Evolutionary conservation across 2,113 vertebrate species (phyloP).

Genomic region (Heterotilapia buettikoferi): DNA sequence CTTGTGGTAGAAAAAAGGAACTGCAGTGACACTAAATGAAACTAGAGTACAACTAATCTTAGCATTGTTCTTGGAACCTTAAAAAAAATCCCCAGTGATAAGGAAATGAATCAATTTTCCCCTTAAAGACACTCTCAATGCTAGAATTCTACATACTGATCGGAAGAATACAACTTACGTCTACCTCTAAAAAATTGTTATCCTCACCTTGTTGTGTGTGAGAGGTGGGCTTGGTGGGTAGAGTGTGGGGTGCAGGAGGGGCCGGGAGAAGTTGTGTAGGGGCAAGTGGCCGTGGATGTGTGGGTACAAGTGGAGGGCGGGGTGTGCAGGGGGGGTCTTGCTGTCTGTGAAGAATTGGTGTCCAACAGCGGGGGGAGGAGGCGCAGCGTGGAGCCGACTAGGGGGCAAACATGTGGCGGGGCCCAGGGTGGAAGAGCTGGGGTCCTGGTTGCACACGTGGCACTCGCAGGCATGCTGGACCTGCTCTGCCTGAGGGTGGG

Average conservation of each 20-base stretch:
- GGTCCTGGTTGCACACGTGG: slow-evolving; percentile 93
- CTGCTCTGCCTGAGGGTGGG: slow-evolving; percentile 75
- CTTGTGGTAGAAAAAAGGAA: slow-evolving; percentile 38
- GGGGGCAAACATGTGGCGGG: slow-evolving; percentile 76
- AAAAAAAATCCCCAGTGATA: slow-evolving; percentile 23
- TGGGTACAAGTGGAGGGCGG: slow-evolving; percentile 93
- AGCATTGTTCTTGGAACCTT: slow-evolving; percentile 39
- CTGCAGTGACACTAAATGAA: slow-evolving; percentile 9
- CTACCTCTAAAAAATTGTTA: too few species aligned
- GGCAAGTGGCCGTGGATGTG: slow-evolving; percentile 97
- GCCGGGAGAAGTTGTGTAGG: slow-evolving; percentile 88
- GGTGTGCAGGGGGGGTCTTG: slow-evolving; percentile 85
- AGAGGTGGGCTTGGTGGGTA: slow-evolving; percentile 89
- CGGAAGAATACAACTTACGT: neutral
- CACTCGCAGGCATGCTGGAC: slow-evolving; percentile 88
- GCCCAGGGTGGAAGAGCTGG: slow-evolving; percentile 76
- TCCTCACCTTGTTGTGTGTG: slow-evolving; percentile 90
- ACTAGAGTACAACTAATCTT: neutral
- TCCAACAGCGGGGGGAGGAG: slow-evolving; percentile 55
- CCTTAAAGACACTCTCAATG: neutral
- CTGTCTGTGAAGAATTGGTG: slow-evolving; percentile 94
- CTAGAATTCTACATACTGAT: neutral
- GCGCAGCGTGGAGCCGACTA: slow-evolving; percentile 77
- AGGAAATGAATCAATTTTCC: slow-evolving; percentile 23
- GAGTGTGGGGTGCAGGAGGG: slow-evolving; percentile 88